Evolutionary conservation across 1,140 invertebrate genomes (phyloP).

Genomic region (Microplitis demolitor): DNA sequence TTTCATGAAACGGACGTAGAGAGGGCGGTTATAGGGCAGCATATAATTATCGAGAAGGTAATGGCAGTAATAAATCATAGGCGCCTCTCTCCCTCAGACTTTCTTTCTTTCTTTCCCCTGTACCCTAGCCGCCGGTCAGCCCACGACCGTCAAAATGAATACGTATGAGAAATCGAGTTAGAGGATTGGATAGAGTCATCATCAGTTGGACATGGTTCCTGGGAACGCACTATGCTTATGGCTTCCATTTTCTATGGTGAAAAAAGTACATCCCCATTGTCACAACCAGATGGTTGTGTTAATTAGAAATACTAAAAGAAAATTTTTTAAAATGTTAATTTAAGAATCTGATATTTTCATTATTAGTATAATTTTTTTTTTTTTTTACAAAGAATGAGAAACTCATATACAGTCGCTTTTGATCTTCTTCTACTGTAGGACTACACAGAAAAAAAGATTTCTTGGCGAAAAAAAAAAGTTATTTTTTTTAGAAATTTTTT

Average conservation of each 20-base stretch:
- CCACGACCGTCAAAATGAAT: conserved; percentile 49
- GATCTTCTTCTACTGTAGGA: too few species aligned
- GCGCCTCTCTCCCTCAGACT: conserved; percentile 54
- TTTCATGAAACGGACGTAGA: conserved; percentile 21
- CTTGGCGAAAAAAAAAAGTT: too few species aligned
- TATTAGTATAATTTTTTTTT: too few species aligned
- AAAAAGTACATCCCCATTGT: neutral
- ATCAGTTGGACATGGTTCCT: conserved; percentile 30
- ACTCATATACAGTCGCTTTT: too few species aligned
- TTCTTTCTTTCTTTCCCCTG: conserved; percentile 26
- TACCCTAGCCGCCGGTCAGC: conserved; percentile 44
- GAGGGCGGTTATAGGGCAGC: conserved; percentile 54
- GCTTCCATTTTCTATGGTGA: conserved; percentile 16
- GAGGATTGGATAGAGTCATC: conserved; percentile 62
- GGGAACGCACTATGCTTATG: conserved; percentile 6
- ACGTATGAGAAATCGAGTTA: conserved; percentile 56
- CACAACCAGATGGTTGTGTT: too few species aligned
- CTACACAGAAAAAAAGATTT: too few species aligned
- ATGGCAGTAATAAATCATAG: conserved; percentile 62
- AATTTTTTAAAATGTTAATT: neutral
- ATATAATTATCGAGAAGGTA: conserved; percentile 62
- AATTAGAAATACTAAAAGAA: too few species aligned
- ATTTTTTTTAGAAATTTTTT: too few species aligned
- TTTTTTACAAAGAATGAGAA: too few species aligned
- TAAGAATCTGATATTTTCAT: too few species aligned